phyloP scores from a whole-genome alignment of 2,888 invertebrate genomes.

The Amphipyra tragopoginis region DNA sequence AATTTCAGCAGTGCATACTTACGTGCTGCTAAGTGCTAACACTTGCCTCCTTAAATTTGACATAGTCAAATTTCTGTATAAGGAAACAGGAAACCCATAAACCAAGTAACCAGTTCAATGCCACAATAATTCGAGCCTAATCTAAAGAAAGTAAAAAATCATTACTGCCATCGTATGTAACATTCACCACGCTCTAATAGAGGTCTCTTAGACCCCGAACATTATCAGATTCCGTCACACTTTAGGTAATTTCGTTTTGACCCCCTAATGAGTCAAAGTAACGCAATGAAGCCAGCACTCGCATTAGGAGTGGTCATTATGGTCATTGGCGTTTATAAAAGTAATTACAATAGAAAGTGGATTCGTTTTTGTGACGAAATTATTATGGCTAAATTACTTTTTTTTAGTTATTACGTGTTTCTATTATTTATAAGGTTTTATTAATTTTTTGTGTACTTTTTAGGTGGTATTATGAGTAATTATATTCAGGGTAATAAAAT shows the following conservation, averaged over 20 bases:
- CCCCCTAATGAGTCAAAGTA: constrained; percentile 82
- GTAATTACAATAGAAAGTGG: constrained; percentile 79
- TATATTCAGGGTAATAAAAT: constrained; percentile 16
- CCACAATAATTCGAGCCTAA: constrained; percentile 16
- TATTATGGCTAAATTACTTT: constrained; percentile 56
- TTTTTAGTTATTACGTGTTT: constrained; percentile 54
- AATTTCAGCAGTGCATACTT: too few species aligned
- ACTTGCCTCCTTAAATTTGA: too few species aligned
- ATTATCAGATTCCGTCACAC: constrained; percentile 88
- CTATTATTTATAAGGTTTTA: constrained; percentile 47
- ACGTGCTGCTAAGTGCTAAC: too few species aligned
- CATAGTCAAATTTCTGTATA: too few species aligned
- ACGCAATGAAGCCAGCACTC: constrained; percentile 80
- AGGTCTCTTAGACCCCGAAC: constrained; percentile 71
- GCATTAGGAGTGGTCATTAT: constrained; percentile 79
- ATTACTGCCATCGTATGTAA: constrained; percentile 58
- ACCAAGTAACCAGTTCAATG: background rate
- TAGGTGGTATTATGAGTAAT: constrained; percentile 36
- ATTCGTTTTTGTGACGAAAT: constrained; percentile 73
- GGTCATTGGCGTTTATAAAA: constrained; percentile 74
- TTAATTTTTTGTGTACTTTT: constrained; percentile 30
- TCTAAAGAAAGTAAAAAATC: constrained; percentile 51
- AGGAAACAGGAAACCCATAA: constrained; percentile 3
- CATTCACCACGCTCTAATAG: constrained; percentile 75
- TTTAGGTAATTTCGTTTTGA: constrained; percentile 78